A percentile compares a stretch with the other conserved stretches of the same genome.
Conservation (phyloP, 2,888 invertebrate genomes). For the Koerneria pararmatus region DNA sequence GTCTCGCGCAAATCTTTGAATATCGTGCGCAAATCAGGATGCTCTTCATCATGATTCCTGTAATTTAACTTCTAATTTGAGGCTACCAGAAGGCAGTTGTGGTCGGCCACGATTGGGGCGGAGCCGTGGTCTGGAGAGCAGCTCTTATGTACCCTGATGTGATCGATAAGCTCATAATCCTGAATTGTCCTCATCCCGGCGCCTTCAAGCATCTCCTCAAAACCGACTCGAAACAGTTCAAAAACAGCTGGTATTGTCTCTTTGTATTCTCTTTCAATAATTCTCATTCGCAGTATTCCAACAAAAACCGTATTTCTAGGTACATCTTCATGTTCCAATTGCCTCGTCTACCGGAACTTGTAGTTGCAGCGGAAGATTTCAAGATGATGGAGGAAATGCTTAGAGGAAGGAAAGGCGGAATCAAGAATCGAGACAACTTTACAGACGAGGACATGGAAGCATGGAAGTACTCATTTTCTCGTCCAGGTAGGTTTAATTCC, state of each 20-base stretch:
- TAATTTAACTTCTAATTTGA: too few species aligned
- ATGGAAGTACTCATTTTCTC: conserved; percentile 75
- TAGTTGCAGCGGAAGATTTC: conserved; percentile 69
- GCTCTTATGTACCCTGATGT: conserved; percentile 29
- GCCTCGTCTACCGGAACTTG: conserved; percentile 71
- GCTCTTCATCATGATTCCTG: too few species aligned
- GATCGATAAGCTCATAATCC: conserved; percentile 70
- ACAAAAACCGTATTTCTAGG: too few species aligned
- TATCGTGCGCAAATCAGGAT: too few species aligned
- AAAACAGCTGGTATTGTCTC: conserved; percentile 33
- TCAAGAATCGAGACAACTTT: conserved; percentile 48
- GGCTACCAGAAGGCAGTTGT: conserved; percentile 53
- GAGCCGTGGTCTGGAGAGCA: conserved; percentile 69
- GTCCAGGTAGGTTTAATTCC: too few species aligned
- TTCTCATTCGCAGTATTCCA: too few species aligned
- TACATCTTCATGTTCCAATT: conserved; percentile 68
- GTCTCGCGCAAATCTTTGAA: too few species aligned
- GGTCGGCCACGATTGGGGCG: conserved; percentile 74
- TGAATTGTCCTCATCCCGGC: conserved; percentile 74
- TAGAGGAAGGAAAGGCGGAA: conserved; percentile 51
- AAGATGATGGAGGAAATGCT: conserved; percentile 68
- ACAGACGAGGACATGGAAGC: conserved; percentile 70
- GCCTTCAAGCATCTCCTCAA: conserved; percentile 66
- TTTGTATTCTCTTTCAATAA: not conserved
- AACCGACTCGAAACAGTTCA: conserved; percentile 45